phyloP scores from a whole-genome alignment of 2,113 vertebrate species.

The Potamarius usumacintae region DNA sequence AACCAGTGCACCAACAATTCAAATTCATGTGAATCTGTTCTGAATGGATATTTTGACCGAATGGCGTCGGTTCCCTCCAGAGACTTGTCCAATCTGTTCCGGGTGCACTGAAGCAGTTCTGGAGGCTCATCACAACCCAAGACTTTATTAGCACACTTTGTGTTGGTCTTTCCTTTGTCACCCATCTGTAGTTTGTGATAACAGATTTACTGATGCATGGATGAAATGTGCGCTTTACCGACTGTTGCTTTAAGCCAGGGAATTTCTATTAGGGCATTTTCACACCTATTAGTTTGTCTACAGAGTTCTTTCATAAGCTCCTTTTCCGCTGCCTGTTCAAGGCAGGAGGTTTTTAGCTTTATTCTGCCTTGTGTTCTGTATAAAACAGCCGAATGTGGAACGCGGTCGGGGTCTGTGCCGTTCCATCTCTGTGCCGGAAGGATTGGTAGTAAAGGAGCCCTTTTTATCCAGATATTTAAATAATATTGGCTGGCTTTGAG shows the following conservation, averaged over 20 bases:
- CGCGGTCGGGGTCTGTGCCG: too few relatives aligned
- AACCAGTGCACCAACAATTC: background rate
- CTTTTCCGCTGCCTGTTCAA: too few relatives aligned
- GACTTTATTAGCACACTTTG: background rate
- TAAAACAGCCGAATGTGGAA: too few relatives aligned
- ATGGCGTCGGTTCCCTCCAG: background rate
- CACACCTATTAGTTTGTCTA: background rate
- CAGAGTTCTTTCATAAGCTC: background rate
- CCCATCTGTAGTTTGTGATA: background rate
- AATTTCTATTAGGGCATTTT: background rate
- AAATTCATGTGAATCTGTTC: background rate
- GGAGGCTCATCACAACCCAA: too few relatives aligned
- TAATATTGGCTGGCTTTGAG: too few relatives aligned
- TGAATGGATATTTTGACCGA: background rate
- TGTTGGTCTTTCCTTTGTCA: background rate
- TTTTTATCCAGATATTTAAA: too few relatives aligned
- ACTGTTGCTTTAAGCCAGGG: background rate
- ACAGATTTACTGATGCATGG: background rate
- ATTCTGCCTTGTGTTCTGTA: too few relatives aligned
- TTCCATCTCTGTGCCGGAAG: too few relatives aligned
- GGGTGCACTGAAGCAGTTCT: background rate
- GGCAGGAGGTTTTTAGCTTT: too few relatives aligned
- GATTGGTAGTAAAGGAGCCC: too few relatives aligned
- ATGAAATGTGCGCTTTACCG: background rate
- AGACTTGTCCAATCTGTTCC: background rate